A percentile compares a stretch with the other conserved stretches of the same genome.
phyloP scores from a whole-genome alignment of 2,888 invertebrate genomes.

The Perizoma flavofasciatum region DNA sequence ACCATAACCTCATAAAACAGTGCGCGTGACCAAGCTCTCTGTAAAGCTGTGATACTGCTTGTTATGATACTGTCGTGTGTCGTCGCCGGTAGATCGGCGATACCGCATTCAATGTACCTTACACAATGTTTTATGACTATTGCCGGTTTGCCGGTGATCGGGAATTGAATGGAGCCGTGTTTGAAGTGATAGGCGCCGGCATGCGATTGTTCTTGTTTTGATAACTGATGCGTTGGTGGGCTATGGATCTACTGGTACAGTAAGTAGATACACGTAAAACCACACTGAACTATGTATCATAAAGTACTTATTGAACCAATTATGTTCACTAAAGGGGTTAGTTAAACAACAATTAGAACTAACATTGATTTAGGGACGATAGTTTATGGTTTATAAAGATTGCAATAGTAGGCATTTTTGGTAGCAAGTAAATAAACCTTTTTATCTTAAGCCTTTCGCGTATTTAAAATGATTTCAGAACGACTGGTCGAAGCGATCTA shows the following conservation, averaged over 20 bases:
- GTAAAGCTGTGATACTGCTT: slow-evolving; percentile 9
- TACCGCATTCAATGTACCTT: slow-evolving; percentile 39
- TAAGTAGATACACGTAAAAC: too few relatives aligned
- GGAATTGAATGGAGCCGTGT: slow-evolving; percentile 34
- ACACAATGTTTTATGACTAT: slow-evolving; percentile 40
- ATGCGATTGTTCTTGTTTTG: slow-evolving; percentile 10
- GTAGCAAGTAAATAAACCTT: too few relatives aligned
- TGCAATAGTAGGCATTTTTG: too few relatives aligned
- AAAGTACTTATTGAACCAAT: too few relatives aligned
- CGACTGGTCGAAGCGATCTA: too few relatives aligned
- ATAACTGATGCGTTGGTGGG: slow-evolving; percentile 13
- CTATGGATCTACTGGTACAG: slow-evolving; percentile 6
- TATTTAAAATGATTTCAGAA: too few relatives aligned
- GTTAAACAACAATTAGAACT: too few relatives aligned
- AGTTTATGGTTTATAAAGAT: too few relatives aligned
- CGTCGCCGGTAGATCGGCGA: slow-evolving; percentile 30
- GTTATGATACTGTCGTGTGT: slow-evolving; percentile 3
- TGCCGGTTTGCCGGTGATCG: slow-evolving; percentile 29
- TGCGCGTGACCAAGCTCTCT: background rate
- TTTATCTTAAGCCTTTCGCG: too few relatives aligned
- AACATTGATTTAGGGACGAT: too few relatives aligned
- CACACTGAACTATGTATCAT: background rate
- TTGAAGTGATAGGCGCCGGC: slow-evolving; percentile 26
- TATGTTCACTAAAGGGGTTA: too few relatives aligned
- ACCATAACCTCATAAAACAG: too few relatives aligned